These are phyloP conservation scores for Dastarcus helophoroides DNA, from an alignment of 2,888 invertebrate species.

Conservation along the genomic window DNA sequence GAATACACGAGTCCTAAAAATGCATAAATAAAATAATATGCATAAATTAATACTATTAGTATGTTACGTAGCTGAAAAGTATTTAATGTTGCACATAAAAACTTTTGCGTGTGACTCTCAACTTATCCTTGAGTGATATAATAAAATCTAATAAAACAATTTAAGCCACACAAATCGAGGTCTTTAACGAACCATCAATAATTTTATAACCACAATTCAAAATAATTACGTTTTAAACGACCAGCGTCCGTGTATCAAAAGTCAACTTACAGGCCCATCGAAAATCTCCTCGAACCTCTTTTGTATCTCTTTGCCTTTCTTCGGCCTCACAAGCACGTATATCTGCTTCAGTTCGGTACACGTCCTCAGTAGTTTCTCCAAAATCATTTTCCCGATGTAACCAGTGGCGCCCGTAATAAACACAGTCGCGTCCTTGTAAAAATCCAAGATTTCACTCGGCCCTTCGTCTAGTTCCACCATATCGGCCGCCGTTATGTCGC, in stretches of 20 bases:
- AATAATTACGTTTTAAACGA: slow-evolving; percentile 12
- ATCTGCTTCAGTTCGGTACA: slow-evolving; percentile 22
- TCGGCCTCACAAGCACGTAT: slow-evolving; percentile 25
- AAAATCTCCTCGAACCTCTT: slow-evolving; percentile 21
- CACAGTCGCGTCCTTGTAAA: slow-evolving; percentile 26
- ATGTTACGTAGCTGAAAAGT: too few relatives aligned
- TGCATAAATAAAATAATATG: too few relatives aligned
- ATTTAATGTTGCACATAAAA: too few relatives aligned
- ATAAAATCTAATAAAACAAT: too few relatives aligned
- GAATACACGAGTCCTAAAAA: too few relatives aligned
- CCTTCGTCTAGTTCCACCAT: slow-evolving; percentile 33
- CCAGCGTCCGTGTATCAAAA: too few relatives aligned
- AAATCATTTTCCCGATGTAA: slow-evolving; percentile 24
- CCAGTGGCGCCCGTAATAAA: slow-evolving; percentile 35
- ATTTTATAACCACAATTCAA: slow-evolving; percentile 15
- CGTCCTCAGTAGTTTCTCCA: slow-evolving; percentile 25
- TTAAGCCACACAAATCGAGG: too few relatives aligned
- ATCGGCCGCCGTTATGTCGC: slow-evolving; percentile 39
- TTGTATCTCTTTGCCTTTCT: slow-evolving; percentile 22
- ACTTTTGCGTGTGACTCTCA: too few relatives aligned
- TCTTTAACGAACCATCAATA: slow-evolving; percentile 19
- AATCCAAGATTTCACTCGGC: slow-evolving; percentile 23
- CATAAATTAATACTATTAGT: too few relatives aligned
- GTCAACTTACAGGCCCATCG: slow-evolving; percentile 10
- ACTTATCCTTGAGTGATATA: too few relatives aligned